phyloP scores from a whole-genome alignment of 1,140 invertebrate genomes.

The Kradibia gibbosae region DNA sequence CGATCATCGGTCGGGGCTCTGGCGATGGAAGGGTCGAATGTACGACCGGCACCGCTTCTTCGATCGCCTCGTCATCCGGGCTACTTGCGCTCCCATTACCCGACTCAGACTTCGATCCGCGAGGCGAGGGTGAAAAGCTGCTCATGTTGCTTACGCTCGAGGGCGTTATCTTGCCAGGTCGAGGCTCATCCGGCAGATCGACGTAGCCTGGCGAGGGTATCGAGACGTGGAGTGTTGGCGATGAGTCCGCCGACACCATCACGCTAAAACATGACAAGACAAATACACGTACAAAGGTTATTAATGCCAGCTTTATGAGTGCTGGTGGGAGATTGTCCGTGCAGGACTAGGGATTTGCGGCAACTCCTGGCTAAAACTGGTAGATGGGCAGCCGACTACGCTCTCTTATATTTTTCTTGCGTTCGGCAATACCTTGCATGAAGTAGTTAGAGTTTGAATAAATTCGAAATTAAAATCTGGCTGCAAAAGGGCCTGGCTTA shows the following conservation, averaged over 20 bases:
- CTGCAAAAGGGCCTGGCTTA: no score
- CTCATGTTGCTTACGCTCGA: conserved; percentile 42
- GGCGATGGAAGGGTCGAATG: conserved; percentile 58
- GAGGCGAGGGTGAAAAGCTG: conserved; percentile 44
- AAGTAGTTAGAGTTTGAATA: no score
- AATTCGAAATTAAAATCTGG: no score
- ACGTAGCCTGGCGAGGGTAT: conserved; percentile 55
- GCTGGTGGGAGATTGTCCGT: neutral
- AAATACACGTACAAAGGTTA: neutral
- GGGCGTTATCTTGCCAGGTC: conserved; percentile 58
- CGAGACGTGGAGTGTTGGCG: conserved; percentile 55
- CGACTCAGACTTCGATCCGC: conserved; percentile 42
- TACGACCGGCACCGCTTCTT: conserved; percentile 60
- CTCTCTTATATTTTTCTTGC: no score
- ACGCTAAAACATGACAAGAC: conserved; percentile 29
- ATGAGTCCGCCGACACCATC: conserved; percentile 65
- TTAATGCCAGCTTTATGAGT: neutral
- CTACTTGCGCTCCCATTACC: conserved; percentile 45
- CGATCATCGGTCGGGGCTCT: conserved; percentile 61
- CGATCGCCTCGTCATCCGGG: conserved; percentile 57
- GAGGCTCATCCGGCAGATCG: conserved; percentile 62
- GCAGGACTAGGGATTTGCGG: no score
- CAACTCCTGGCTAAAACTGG: no score
- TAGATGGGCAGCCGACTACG: no score
- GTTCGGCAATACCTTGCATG: no score